Base-by-base conservation (phyloP, 2,888 invertebrate genomes). In the Electrophaes corylata region DNA sequence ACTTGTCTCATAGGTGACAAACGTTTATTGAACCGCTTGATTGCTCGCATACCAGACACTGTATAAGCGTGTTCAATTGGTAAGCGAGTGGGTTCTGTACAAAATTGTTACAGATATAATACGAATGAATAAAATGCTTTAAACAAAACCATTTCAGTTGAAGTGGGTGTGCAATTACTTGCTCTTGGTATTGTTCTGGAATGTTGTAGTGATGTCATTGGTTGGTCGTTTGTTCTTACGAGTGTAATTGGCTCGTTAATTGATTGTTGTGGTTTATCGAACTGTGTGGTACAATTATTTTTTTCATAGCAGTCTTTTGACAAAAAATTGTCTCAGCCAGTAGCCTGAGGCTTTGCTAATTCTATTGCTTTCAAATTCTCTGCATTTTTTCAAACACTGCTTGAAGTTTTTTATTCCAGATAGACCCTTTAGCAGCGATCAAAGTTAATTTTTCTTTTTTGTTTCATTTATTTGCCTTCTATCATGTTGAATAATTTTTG, bases 141-240 rank as follows among this genome's bases (percentile, higher is more conserved):
- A 46, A n/a, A 46, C 47, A 56, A 52, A 60, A 50, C 46, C 20
- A 50, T 55, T 53, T 45, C 50, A 37, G 45, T 57, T 45, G 4
- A 43, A 53, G 60, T 60, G 52, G 57, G 60, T 49, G 52, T 44
- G 40, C 35, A 61, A 61, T 53, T 56, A 53, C 57, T 52, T 40
- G 45, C n/a, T 33, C 14, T n/a, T 45, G 19, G 26, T 19, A 52
- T 47, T 48, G 50, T 47, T 46, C 39, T 56, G 55, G 51, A 49
- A 29, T 57, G 60, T 39, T 47, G 54, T 20, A 23, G 23, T 60
- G 60, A 60, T 54, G 55, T 60, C 60, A 60, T 50, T n/a, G 37
- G 53, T 18, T 43, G 45, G 19, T 49, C 45, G 12, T 8, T 20
- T 19, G 14, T 23, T 16, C n/a, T 48, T 23, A 44, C 37, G 41